Percentiles rank a stretch among this genome's conserved stretches.
phyloP scores from a whole-genome alignment of 2,888 invertebrate species.

The Torymus tubicola region DNA sequence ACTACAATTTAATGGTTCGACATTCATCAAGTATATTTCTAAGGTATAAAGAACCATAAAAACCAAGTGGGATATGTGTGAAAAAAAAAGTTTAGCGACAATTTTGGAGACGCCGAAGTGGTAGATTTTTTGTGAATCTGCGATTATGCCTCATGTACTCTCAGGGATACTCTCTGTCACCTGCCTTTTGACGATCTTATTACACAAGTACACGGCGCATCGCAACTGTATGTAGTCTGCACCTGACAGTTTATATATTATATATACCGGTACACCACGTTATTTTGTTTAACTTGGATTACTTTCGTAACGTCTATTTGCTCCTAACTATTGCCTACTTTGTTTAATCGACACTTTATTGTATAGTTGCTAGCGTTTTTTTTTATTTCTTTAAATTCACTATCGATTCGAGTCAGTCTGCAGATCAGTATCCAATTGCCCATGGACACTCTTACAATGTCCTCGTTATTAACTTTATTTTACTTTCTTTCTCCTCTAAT shows the following conservation, averaged over 20 bases:
- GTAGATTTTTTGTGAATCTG: background rate
- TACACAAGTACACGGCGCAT: conserved; percentile 18
- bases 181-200: conserved; percentile 29
- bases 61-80: too few relatives aligned
- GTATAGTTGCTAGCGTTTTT: conserved; percentile 38
- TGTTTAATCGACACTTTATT: conserved; percentile 40
- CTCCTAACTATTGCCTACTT: conserved; percentile 51
- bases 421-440: conserved; percentile 49
- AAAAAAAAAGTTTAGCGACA: too few relatives aligned
- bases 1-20: too few relatives aligned
- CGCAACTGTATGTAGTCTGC: conserved; percentile 34
- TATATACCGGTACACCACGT: conserved; percentile 26
- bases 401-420: conserved; percentile 52
- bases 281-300: conserved; percentile 23
- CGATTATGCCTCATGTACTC: conserved; percentile 1
- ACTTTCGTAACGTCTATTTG: conserved; percentile 42
- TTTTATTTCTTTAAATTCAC: conserved; percentile 32
- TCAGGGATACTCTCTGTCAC: conserved; percentile 8
- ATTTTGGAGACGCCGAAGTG: too few relatives aligned
- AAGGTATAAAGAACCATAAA: too few relatives aligned
- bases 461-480: conserved; percentile 40
- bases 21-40: too few relatives aligned
- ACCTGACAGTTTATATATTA: conserved; percentile 30
- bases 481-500: conserved; percentile 30
- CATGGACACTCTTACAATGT: conserved; percentile 30